Conservation (phyloP, 2,888 invertebrate species). For the Scaptodrosophila latifasciaeformis region DNA sequence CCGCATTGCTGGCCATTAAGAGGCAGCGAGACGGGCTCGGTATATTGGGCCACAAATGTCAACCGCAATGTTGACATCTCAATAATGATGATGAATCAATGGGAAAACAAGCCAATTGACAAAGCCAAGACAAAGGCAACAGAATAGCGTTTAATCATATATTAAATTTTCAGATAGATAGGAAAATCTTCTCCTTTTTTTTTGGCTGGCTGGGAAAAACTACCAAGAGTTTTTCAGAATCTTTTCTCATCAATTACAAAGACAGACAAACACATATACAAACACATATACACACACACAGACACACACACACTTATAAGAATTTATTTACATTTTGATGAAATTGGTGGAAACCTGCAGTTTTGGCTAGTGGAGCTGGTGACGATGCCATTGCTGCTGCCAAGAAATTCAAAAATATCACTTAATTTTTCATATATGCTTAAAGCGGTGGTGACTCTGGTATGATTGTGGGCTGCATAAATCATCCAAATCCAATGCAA, state of each 20-base stretch:
- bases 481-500: slow-evolving; percentile 59
- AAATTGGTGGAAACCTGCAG: too few relatives aligned
- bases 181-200: slow-evolving; percentile 28
- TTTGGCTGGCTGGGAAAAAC: slow-evolving; percentile 30
- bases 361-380: slow-evolving; percentile 6
- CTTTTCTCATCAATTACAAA: slow-evolving; percentile 56
- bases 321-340: too few relatives aligned
- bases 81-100: slow-evolving; percentile 74
- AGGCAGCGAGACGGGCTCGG: slow-evolving; percentile 14
- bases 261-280: too few relatives aligned
- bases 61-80: slow-evolving; percentile 70
- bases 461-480: slow-evolving; percentile 61
- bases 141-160: slow-evolving; percentile 50
- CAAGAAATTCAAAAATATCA: slow-evolving; percentile 67
- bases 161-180: slow-evolving; percentile 51
- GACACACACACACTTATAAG: background rate
- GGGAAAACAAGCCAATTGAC: slow-evolving; percentile 61
- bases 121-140: slow-evolving; percentile 20
- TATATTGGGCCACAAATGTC: slow-evolving; percentile 56
- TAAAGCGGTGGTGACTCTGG: background rate
- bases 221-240: slow-evolving; percentile 44
- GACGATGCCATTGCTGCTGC: slow-evolving; percentile 39
- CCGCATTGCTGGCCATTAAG: slow-evolving; percentile 43
- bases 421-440: slow-evolving; percentile 63
- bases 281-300: too few relatives aligned